These are phyloP conservation scores for Apamea epomidion DNA, from an alignment of 2,888 invertebrate genomes.

Conservation along the genomic window DNA sequence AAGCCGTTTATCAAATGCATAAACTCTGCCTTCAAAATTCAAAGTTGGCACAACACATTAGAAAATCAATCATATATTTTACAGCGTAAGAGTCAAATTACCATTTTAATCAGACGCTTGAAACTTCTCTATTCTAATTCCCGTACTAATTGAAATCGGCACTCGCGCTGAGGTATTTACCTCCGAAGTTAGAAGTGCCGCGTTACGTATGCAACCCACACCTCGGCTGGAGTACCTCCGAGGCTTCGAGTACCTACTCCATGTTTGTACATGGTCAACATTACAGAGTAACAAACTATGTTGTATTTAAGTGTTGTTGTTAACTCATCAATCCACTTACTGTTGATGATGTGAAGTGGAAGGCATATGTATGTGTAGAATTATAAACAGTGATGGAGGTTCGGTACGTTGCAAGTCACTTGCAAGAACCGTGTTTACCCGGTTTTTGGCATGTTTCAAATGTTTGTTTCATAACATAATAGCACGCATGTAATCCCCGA, in stretches of 20 bases:
- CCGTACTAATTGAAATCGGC: slow-evolving; percentile 59
- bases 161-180: slow-evolving; percentile 34
- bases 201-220: slow-evolving; percentile 53
- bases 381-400: not conserved
- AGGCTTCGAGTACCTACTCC: slow-evolving; percentile 24
- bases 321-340: slow-evolving; percentile 49
- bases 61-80: slow-evolving; percentile 53
- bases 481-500: not conserved
- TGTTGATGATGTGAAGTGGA: slow-evolving; percentile 8
- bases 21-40: slow-evolving; percentile 32
- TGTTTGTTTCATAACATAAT: not conserved
- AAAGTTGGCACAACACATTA: slow-evolving; percentile 46
- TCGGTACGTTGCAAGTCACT: not conserved
- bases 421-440: not conserved
- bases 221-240: slow-evolving; percentile 37
- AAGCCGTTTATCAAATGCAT: slow-evolving; percentile 35
- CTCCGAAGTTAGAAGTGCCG: slow-evolving; percentile 46
- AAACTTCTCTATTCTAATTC: slow-evolving; percentile 57
- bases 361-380: slow-evolving; percentile 1
- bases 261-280: slow-evolving; percentile 36
- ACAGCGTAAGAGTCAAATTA: slow-evolving; percentile 49
- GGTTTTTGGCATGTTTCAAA: not conserved
- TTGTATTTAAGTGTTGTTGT: slow-evolving; percentile 35
- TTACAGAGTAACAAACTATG: slow-evolving; percentile 37
- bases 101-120: slow-evolving; percentile 60